Percentiles rank a stretch among this genome's conserved stretches.
Evolutionary conservation across 2,888 invertebrate genomes (phyloP).

Genomic region (Daptonema setosum): DNA sequence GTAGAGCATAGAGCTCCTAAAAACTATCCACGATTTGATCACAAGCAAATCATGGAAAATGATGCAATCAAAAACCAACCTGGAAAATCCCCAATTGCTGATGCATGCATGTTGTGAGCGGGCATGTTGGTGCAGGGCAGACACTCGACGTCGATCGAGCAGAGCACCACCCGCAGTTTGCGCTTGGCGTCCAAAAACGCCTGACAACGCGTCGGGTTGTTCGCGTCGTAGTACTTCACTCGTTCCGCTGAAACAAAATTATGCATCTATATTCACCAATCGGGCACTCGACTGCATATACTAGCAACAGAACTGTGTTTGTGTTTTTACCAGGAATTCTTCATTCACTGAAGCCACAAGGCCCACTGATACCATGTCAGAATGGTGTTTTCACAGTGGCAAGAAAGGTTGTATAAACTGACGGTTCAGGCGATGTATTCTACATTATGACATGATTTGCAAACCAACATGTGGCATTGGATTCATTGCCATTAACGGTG

Average conservation of each 20-base stretch:
- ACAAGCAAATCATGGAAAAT: not conserved
- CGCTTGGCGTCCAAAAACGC: slow-evolving; percentile 54
- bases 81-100: not conserved
- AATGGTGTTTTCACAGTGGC: too few species aligned
- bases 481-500: too few species aligned
- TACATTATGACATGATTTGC: too few species aligned
- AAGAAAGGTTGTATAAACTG: too few species aligned
- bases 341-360: too few species aligned
- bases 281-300: too few species aligned
- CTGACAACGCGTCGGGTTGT: slow-evolving; percentile 37
- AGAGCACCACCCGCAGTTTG: slow-evolving; percentile 67
- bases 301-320: too few species aligned
- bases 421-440: too few species aligned
- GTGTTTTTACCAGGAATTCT: too few species aligned
- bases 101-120: not conserved
- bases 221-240: slow-evolving; percentile 31
- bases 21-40: not conserved
- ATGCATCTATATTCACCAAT: too few species aligned
- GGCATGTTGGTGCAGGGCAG: slow-evolving; percentile 4
- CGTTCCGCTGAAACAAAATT: not conserved
- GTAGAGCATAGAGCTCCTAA: not conserved
- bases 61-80: not conserved
- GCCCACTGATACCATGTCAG: too few species aligned
- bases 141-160: slow-evolving; percentile 47
- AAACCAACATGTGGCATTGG: too few species aligned